Evolutionary conservation across 2,888 invertebrate genomes (phyloP).

Genomic region (Acrocyrtus sp.): DNA sequence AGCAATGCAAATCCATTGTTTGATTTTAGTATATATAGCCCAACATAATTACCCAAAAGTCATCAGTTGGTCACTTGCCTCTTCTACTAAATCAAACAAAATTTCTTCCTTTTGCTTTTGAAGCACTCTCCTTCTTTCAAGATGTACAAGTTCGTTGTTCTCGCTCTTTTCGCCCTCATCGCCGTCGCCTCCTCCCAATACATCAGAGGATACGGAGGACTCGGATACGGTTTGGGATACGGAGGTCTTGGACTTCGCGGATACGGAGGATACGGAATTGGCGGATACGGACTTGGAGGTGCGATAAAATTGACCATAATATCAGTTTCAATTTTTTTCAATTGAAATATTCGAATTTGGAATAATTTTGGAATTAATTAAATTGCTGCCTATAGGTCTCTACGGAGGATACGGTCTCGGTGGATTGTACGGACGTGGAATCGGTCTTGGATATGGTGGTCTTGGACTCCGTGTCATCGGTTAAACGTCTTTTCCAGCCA

Average conservation of each 20-base stretch:
- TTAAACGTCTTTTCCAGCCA: too few relatives aligned
- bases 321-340: too few relatives aligned
- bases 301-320: too few relatives aligned
- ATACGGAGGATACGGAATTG: too few relatives aligned
- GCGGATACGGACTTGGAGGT: too few relatives aligned
- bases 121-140: not conserved
- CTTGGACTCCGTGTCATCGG: too few relatives aligned
- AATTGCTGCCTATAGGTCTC: too few relatives aligned
- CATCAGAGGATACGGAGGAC: not conserved
- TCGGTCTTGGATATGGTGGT: not conserved
- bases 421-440: too few relatives aligned
- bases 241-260: too few relatives aligned
- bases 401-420: not conserved
- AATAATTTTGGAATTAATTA: too few relatives aligned
- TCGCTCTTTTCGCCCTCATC: constrained; percentile 9
- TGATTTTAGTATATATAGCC: constrained; percentile 9
- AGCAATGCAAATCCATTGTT: too few relatives aligned
- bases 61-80: constrained; percentile 6
- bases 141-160: constrained; percentile 16
- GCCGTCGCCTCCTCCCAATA: constrained; percentile 6
- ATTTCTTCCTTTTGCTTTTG: constrained; percentile 1
- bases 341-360: too few relatives aligned
- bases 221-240: not conserved
- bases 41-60: not conserved
- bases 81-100: not conserved